Evolutionary conservation across 2,113 vertebrate genomes (phyloP), one percentile per base, ranked within the genome.

Genomic region (Bufo gargarizans): DNA sequence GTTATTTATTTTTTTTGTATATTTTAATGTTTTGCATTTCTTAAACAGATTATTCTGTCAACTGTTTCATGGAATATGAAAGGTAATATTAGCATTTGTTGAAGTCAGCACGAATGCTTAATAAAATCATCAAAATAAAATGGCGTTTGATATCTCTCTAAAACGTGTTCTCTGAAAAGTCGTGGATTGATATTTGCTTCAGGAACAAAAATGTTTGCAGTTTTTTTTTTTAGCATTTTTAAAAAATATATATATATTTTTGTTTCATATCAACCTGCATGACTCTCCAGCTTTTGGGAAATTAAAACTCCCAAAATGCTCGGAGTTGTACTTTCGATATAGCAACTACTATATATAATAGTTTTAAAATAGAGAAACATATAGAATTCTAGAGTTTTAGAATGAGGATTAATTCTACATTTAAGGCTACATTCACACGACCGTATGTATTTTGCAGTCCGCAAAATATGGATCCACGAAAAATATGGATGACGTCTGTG

Each of bases 11-110:
- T 65, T 58, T 63, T 17, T 74, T 79, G 47, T 84, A 84, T 67
- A 71, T 84, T 71, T 71, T 53, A 84, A 84, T 84, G 82, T 84
- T 84, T 71, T 67, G 65, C 82, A 55, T 84, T 84, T 84, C 65
- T 84, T 84, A 84, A 84, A 84, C 63, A 84, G 82, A 84, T 84
- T 84, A 84, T 84, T 84, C 82, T 84, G 59, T 71, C 82, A 71
- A 71, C 61, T 69, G 82, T 84, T 84, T 65, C 82, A 50, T n/a
- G 63, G 63, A 84, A 84, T 84, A 84, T 84, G 71, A 84, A 84
- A 84, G 82, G 63, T 67, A 71, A 69, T 84, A 84, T 84, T 84
- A 84, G 82, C 82, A 84, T 84, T 84, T 71, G 82, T 84, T 11
- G 49, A 16, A 84, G 63, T 84, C 82, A 84, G 82, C 82, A 71